A percentile compares a stretch with the other conserved stretches of the same genome.
Evolutionary conservation across 2,797 vertebrate species (phyloP).

Genomic region (Buceros bicornis): DNA sequence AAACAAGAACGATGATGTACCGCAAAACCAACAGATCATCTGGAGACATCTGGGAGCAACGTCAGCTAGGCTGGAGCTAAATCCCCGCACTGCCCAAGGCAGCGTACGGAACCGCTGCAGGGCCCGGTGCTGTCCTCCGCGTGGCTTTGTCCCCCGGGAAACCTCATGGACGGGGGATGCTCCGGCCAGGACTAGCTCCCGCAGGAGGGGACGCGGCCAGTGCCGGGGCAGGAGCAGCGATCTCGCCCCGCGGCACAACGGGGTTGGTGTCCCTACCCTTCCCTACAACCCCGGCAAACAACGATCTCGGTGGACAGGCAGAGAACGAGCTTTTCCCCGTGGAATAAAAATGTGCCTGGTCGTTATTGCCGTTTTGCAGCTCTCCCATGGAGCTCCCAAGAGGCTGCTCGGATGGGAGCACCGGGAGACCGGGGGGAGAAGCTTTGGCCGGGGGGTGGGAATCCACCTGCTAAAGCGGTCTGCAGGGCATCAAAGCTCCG

Average conservation of each 20-base stretch:
- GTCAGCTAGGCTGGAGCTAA: neutral
- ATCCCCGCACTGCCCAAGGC: neutral
- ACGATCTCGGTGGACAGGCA: rapidly evolving
- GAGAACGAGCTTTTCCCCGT: neutral
- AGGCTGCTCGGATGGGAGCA: neutral
- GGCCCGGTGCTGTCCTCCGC: neutral
- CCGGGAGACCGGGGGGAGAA: rapidly evolving
- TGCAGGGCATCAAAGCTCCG: neutral
- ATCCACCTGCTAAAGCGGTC: neutral
- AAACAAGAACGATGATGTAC: neutral
- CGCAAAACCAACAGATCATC: neutral
- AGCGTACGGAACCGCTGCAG: neutral
- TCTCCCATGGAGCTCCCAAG: neutral
- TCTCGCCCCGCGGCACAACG: neutral
- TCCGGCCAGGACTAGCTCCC: neutral
- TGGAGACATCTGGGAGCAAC: neutral
- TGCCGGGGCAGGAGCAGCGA: neutral
- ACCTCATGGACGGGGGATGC: neutral
- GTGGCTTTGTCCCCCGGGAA: neutral
- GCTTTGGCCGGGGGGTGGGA: neutral
- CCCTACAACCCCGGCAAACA: neutral
- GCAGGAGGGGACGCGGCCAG: neutral
- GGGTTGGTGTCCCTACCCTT: neutral
- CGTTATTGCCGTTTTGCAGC: neutral
- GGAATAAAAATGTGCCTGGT: no score